These are phyloP conservation scores for Penaeus indicus DNA, from an alignment of 1,140 invertebrate genomes.

Conservation along the genomic window DNA sequence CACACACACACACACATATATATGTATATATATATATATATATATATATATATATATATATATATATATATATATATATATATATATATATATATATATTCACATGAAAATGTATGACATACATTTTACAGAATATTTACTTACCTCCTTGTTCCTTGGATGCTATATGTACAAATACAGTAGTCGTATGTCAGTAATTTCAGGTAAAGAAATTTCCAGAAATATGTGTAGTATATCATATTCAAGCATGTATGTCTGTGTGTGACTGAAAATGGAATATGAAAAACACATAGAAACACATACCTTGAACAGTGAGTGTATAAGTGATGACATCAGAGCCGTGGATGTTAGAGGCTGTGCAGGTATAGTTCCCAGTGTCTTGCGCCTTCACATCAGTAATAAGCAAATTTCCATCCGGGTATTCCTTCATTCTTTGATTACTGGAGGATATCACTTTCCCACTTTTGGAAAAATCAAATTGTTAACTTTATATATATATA, in stretches of 20 bases:
- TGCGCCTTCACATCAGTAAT: constrained; percentile 61
- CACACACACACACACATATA: neutral
- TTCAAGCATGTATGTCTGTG: neutral
- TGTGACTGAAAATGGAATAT: neutral
- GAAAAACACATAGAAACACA: neutral
- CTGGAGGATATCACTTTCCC: constrained; percentile 40
- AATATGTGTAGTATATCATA: constrained; percentile 1
- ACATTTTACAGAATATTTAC: neutral
- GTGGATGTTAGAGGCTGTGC: constrained; percentile 66
- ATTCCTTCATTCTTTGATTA: constrained; percentile 65
- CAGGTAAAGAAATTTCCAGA: neutral
- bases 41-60: neutral
- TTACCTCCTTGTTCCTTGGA: constrained; percentile 2
- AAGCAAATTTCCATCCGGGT: constrained; percentile 63
- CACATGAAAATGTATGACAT: neutral
- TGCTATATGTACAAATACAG: neutral
- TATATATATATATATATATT: neutral
- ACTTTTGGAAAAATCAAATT: constrained; percentile 46
- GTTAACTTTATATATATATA: constrained; percentile 5
- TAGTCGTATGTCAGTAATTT: neutral
- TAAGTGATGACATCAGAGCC: constrained; percentile 67
- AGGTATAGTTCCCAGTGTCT: constrained; percentile 68
- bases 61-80: constrained; percentile 3
- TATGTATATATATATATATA: neutral
- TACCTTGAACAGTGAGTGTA: constrained; percentile 67